Evolutionary conservation across 2,888 invertebrate species (phyloP).

Genomic region (Apodemia duryi): DNA sequence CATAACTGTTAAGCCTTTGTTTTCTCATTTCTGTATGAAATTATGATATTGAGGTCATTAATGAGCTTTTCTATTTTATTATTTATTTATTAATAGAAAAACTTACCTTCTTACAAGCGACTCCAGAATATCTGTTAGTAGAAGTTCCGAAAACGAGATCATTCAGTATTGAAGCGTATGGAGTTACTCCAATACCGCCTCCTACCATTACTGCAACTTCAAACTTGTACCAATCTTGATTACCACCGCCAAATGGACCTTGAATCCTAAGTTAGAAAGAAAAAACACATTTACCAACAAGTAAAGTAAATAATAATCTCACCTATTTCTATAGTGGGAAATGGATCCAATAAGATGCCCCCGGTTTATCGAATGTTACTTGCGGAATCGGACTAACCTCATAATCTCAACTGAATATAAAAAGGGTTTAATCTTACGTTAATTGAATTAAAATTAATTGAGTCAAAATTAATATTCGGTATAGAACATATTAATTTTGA

Average conservation of each 20-base stretch:
- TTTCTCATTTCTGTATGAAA: neutral
- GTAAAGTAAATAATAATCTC: no score
- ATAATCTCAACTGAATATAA: no score
- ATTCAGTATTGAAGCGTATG: slow-evolving; percentile 97
- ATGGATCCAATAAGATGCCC: no score
- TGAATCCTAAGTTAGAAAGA: slow-evolving; percentile 82
- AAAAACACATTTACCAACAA: neutral
- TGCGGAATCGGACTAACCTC: no score
- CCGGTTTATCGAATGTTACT: no score
- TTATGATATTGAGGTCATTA: neutral
- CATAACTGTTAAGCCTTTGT: no score
- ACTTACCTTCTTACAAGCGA: slow-evolving; percentile 94
- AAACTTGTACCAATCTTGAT: slow-evolving; percentile 99
- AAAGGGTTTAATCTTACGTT: no score
- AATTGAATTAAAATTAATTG: no score
- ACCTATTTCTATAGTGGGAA: no score
- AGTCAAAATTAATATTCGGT: no score
- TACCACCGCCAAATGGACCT: slow-evolving; percentile 98
- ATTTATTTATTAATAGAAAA: neutral
- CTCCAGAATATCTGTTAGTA: slow-evolving; percentile 97
- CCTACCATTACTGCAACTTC: slow-evolving; percentile 99
- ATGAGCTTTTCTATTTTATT: no score
- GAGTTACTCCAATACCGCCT: slow-evolving; percentile 98
- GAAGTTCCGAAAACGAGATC: slow-evolving; percentile 98
- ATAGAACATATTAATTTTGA: no score